Percentiles rank a stretch among this genome's conserved stretches.
phyloP scores from a whole-genome alignment of 2,888 invertebrate genomes.

The Bimastos eiseni region DNA sequence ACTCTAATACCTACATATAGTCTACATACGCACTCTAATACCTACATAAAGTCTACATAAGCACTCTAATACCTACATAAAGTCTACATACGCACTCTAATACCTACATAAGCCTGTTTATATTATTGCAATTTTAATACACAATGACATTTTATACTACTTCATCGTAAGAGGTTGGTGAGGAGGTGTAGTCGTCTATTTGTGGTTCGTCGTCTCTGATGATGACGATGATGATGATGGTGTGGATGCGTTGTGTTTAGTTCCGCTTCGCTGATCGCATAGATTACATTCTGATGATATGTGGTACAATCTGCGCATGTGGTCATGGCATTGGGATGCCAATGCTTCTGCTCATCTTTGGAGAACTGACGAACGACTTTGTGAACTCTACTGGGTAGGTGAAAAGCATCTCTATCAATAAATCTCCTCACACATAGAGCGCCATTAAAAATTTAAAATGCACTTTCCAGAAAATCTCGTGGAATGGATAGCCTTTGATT shows the following conservation, averaged over 20 bases:
- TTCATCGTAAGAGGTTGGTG: not conserved
- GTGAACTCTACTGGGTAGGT: not conserved
- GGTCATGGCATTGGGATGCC: constrained; percentile 36
- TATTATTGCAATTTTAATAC: not conserved
- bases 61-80: too few species aligned
- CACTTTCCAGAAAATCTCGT: too few species aligned
- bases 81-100: too few species aligned
- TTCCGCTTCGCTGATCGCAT: constrained; percentile 37
- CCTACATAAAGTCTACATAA: too few species aligned
- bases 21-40: too few species aligned
- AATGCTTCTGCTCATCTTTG: constrained; percentile 28
- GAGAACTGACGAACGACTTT: constrained; percentile 26
- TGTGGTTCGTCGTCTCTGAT: not conserved
- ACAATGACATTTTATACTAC: not conserved
- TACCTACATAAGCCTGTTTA: too few species aligned
- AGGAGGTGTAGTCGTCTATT: not conserved
- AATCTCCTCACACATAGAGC: not conserved
- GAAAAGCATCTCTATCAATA: not conserved
- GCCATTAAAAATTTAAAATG: too few species aligned
- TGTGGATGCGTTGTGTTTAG: constrained; percentile 25
- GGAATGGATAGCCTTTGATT: too few species aligned
- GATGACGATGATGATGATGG: not conserved
- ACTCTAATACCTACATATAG: too few species aligned
- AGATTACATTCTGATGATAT: constrained; percentile 35
- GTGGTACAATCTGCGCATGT: constrained; percentile 36